These are phyloP conservation scores for Epinephelus malabaricus DNA, from an alignment of 2,797 vertebrate genomes.

Conservation along the genomic window DNA sequence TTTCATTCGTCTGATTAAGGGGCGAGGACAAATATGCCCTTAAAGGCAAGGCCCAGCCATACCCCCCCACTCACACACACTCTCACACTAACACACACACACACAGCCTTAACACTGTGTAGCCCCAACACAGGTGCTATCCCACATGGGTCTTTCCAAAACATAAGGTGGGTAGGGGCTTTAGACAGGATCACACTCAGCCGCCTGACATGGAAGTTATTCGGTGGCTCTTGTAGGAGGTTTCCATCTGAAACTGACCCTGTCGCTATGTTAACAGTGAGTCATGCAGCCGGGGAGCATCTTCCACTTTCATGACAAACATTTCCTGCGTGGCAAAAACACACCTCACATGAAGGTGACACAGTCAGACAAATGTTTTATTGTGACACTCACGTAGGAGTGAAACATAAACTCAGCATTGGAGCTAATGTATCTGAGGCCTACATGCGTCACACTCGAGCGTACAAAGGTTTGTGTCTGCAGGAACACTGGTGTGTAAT, in stretches of 20 bases:
- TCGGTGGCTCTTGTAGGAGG: constrained; percentile 24
- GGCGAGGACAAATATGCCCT: constrained; percentile 84
- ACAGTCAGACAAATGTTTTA: background rate
- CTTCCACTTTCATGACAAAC: constrained; percentile 18
- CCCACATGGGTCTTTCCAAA: constrained; percentile 74
- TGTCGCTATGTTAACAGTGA: background rate
- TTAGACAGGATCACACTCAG: constrained; percentile 16
- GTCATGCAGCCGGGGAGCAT: constrained; percentile 13
- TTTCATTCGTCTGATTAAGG: constrained; percentile 85
- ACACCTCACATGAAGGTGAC: background rate
- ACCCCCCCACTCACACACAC: constrained; percentile 37
- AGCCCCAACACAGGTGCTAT: constrained; percentile 78
- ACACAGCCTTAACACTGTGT: constrained; percentile 56
- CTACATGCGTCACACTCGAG: background rate
- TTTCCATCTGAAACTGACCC: constrained; percentile 23
- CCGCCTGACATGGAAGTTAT: constrained; percentile 7
- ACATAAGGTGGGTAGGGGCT: constrained; percentile 34
- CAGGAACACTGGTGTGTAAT: background rate
- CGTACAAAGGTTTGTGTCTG: background rate
- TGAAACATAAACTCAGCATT: too few species aligned
- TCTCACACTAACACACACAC: constrained; percentile 18
- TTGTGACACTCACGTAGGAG: too few species aligned
- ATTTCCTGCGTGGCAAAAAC: constrained; percentile 19
- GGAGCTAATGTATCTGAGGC: background rate
- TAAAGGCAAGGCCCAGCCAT: constrained; percentile 69